A percentile compares a stretch with the other conserved stretches of the same genome.
Conservation (phyloP, 2,113 vertebrate species). For the Hirundichthys speculiger region DNA sequence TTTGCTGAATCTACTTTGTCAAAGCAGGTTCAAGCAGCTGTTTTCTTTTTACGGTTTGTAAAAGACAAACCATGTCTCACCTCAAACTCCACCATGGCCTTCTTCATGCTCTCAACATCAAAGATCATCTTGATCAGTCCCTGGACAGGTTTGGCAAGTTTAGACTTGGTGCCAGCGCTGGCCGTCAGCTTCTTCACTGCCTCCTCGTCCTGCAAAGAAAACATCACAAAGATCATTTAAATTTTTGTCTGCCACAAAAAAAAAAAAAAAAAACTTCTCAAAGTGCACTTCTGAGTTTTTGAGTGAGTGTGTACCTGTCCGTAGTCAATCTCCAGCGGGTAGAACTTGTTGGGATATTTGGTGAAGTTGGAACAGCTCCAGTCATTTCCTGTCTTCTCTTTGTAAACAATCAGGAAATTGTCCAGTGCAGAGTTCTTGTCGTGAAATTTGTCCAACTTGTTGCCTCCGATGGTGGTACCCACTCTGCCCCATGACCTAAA, state of each 20-base stretch:
- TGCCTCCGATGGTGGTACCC: constrained; percentile 94
- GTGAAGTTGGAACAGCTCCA: constrained; percentile 93
- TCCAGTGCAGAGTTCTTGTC: constrained; percentile 93
- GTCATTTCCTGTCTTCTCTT: constrained; percentile 95
- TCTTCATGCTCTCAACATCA: constrained; percentile 99
- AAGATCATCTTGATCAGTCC: constrained; percentile 96
- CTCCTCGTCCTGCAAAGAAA: constrained; percentile 89
- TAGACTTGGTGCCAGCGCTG: constrained; percentile 89
- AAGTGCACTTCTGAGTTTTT: not conserved
- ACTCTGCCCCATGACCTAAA: constrained; percentile 98
- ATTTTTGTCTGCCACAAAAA: not conserved
- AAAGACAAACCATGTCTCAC: constrained; percentile 60
- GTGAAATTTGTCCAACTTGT: constrained; percentile 94
- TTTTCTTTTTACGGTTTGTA: too few relatives aligned
- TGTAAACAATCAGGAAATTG: constrained; percentile 92
- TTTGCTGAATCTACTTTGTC: too few relatives aligned
- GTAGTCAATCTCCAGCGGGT: constrained; percentile 97
- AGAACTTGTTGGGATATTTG: constrained; percentile 97
- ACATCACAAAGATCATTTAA: not conserved
- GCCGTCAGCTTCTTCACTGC: constrained; percentile 92
- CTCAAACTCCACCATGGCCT: constrained; percentile 99
- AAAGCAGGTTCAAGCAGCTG: too few relatives aligned
- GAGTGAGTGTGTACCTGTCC: constrained; percentile 87
- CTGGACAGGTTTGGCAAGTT: constrained; percentile 89
- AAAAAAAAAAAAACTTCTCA: not conserved